Conservation (phyloP, 2,113 vertebrate species). For the Scatophagus argus region DNA sequence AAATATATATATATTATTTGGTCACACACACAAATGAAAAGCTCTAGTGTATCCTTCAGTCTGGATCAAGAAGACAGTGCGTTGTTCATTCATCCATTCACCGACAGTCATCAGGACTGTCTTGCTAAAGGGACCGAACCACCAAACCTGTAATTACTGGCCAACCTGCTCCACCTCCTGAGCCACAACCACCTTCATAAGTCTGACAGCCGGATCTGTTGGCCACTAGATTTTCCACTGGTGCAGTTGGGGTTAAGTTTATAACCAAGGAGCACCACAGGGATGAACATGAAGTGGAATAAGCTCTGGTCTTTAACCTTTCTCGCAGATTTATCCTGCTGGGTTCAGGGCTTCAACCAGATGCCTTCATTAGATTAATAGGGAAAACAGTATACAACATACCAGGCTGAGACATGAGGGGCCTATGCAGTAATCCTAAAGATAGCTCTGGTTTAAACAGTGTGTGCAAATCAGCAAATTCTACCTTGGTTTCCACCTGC, state of each 20-base stretch:
- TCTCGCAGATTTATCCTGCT: not conserved
- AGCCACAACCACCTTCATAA: not conserved
- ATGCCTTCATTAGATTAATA: not conserved
- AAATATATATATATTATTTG: too few species aligned
- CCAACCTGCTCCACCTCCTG: not conserved
- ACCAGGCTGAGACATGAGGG: not conserved
- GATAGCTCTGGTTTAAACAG: not conserved
- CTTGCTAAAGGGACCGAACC: not conserved
- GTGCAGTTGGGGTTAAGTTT: constrained; percentile 6
- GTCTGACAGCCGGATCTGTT: constrained; percentile 3
- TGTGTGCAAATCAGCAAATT: not conserved
- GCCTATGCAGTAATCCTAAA: not conserved
- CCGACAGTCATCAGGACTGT: not conserved
- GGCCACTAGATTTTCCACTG: not conserved
- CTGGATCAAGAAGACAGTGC: too few species aligned
- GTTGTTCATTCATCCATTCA: not conserved
- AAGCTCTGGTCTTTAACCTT: constrained; percentile 23
- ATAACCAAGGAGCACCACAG: not conserved
- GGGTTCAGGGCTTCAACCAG: not conserved
- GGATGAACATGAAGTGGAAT: not conserved
- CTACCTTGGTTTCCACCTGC: not conserved
- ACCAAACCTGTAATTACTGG: constrained; percentile 6
- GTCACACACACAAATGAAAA: too few species aligned
- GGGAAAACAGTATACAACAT: not conserved
- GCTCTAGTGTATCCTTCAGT: too few species aligned